Percentiles rank a stretch among this genome's conserved stretches.
phyloP scores from a whole-genome alignment of 1,140 invertebrate genomes.

The Cotesia vestalis region DNA sequence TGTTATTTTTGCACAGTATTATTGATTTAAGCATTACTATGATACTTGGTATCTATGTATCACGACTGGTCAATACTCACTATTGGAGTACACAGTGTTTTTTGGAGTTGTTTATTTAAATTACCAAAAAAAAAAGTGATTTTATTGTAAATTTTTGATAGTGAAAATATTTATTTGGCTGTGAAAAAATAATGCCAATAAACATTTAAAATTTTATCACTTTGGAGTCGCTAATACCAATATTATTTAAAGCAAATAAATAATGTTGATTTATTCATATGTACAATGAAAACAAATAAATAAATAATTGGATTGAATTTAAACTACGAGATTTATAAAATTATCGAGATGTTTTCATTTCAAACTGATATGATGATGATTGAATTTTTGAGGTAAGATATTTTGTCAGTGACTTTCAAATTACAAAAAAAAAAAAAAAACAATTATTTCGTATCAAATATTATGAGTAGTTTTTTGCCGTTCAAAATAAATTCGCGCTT shows the following conservation, averaged over 20 bases:
- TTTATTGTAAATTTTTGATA: too few relatives aligned
- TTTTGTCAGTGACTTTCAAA: neutral
- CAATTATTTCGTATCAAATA: neutral
- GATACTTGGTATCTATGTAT: neutral
- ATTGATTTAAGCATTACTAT: constrained; percentile 9
- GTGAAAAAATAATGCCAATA: too few relatives aligned
- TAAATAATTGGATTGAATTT: neutral
- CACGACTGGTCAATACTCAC: constrained; percentile 3
- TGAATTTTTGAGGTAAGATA: constrained; percentile 22
- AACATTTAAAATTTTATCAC: too few relatives aligned
- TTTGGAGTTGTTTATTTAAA: too few relatives aligned
- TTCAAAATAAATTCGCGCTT: neutral
- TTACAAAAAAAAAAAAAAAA: neutral
- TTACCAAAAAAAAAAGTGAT: too few relatives aligned
- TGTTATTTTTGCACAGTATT: neutral
- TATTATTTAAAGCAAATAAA: too few relatives aligned
- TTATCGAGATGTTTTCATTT: constrained; percentile 22
- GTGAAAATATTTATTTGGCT: too few relatives aligned
- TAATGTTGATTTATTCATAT: too few relatives aligned
- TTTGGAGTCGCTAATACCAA: too few relatives aligned
- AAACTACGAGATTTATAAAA: neutral
- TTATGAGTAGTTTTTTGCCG: neutral
- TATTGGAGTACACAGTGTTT: neutral
- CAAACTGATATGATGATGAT: constrained; percentile 27
- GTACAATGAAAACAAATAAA: too few relatives aligned